These are phyloP conservation scores for Disparrhopalites patrizii DNA, from an alignment of 2,888 invertebrate genomes.

Conservation along the genomic window DNA sequence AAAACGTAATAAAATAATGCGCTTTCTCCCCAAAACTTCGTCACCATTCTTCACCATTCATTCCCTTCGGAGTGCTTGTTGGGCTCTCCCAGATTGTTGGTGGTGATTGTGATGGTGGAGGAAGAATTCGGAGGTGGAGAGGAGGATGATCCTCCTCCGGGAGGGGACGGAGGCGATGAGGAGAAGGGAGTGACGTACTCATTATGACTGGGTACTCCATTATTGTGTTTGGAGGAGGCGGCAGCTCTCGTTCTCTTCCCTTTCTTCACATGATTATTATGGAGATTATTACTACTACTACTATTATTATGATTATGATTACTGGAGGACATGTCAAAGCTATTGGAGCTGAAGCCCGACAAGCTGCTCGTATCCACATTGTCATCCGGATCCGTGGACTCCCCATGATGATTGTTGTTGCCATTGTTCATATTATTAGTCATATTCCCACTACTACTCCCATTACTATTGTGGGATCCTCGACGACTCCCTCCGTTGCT, in stretches of 20 bases:
- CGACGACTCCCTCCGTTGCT: conserved; percentile 22
- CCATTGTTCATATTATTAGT: too few species aligned
- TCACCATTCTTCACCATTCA: too few species aligned
- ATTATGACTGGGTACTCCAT: not conserved
- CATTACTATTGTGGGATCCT: too few species aligned
- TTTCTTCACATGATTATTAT: not conserved
- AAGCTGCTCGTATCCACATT: conserved; percentile 13
- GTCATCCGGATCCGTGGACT: conserved; percentile 14
- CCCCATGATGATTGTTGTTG: too few species aligned
- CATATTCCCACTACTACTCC: too few species aligned
- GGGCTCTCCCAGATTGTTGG: too few species aligned
- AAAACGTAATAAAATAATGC: too few species aligned
- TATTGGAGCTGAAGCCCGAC: conserved; percentile 21
- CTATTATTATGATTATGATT: not conserved
- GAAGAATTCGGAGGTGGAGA: too few species aligned
- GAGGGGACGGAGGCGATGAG: too few species aligned
- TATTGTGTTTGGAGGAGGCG: not conserved
- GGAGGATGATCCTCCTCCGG: not conserved
- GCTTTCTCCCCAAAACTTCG: too few species aligned
- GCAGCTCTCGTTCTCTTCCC: not conserved
- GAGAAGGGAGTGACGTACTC: not conserved
- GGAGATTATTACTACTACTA: not conserved
- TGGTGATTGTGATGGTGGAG: too few species aligned
- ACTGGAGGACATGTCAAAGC: not conserved
- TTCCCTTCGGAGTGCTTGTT: too few species aligned